Percentiles rank a stretch among this genome's conserved stretches.
These are phyloP conservation scores for Plagodis pulveraria DNA, from an alignment of 2,888 invertebrate species.

Conservation along the genomic window DNA sequence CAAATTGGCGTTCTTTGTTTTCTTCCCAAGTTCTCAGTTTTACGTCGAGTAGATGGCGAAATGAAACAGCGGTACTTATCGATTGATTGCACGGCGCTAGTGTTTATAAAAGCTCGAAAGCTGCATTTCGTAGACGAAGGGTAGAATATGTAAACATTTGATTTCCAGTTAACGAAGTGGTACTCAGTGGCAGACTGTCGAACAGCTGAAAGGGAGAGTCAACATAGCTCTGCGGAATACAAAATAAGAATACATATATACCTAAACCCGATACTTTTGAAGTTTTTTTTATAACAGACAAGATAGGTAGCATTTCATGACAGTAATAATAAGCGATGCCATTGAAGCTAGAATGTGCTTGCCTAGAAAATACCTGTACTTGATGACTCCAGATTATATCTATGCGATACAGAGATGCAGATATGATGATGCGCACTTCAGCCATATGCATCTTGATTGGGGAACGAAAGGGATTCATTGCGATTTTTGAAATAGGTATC, in stretches of 20 bases:
- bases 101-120: slow-evolving; percentile 46
- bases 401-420: too few species aligned
- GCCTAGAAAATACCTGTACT: too few species aligned
- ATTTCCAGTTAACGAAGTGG: slow-evolving; percentile 59
- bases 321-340: too few species aligned
- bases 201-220: slow-evolving; percentile 45
- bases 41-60: slow-evolving; percentile 50
- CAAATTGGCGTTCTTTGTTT: slow-evolving; percentile 81
- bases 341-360: too few species aligned
- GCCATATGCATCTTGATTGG: too few species aligned
- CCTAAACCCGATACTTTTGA: too few species aligned
- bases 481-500: too few species aligned
- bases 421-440: too few species aligned
- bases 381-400: too few species aligned
- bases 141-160: slow-evolving; percentile 70
- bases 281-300: too few species aligned
- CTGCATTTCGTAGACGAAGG: slow-evolving; percentile 57
- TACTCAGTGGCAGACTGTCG: slow-evolving; percentile 52
- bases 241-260: slow-evolving; percentile 26
- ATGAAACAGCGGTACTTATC: slow-evolving; percentile 47
- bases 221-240: slow-evolving; percentile 36
- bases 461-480: too few species aligned
- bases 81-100: slow-evolving; percentile 47
- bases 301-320: too few species aligned
- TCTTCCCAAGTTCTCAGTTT: slow-evolving; percentile 69